phyloP scores from a whole-genome alignment of 2,797 vertebrate genomes.

The Halcyon smyrnensis region DNA sequence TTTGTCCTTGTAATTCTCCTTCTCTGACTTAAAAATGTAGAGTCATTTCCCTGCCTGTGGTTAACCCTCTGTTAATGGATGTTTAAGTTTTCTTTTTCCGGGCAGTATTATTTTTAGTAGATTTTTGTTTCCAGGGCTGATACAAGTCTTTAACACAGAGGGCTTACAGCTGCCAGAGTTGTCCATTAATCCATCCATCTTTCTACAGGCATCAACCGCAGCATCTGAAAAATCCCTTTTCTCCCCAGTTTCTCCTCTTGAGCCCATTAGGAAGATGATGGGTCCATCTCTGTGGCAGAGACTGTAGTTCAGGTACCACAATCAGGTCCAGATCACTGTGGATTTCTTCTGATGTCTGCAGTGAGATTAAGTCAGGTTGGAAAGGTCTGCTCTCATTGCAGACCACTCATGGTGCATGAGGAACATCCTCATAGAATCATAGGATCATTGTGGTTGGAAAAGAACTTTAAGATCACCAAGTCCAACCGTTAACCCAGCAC shows the following conservation, averaged over 20 bases:
- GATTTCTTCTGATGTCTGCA: background rate
- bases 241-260: background rate
- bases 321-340: background rate
- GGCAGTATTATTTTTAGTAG: background rate
- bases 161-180: background rate
- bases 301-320: accelerated
- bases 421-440: background rate
- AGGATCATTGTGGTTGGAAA: background rate
- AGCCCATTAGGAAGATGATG: background rate
- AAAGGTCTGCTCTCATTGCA: background rate
- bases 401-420: accelerated
- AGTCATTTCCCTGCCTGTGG: background rate
- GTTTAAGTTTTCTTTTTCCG: background rate
- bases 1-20: background rate
- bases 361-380: background rate
- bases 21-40: background rate
- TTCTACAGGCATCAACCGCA: background rate
- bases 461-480: background rate
- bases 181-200: background rate
- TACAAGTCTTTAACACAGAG: background rate
- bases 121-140: background rate
- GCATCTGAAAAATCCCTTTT: background rate
- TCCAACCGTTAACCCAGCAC: background rate
- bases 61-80: background rate
- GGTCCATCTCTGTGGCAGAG: background rate